Evolutionary conservation across 2,888 invertebrate species (phyloP).

Genomic region (Chydorus sphaericus): DNA sequence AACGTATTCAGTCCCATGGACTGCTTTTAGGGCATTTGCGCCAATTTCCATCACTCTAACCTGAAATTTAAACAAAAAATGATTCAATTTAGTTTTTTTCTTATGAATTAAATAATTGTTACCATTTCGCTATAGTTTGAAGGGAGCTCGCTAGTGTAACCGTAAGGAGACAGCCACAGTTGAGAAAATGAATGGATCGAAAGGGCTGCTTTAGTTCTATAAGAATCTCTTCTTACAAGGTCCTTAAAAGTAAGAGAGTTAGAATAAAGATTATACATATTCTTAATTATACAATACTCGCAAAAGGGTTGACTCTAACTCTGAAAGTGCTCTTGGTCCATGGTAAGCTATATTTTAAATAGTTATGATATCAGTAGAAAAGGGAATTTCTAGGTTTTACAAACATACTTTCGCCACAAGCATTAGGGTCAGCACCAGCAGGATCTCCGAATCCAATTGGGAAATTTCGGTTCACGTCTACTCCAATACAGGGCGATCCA

Average conservation of each 20-base stretch:
- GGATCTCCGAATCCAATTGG: slow-evolving; percentile 22
- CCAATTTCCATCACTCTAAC: slow-evolving; percentile 1
- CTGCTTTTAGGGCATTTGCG: slow-evolving; percentile 13
- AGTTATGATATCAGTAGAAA: background rate
- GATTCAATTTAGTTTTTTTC: background rate
- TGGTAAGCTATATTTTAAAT: slow-evolving; percentile 10
- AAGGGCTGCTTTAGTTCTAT: slow-evolving; percentile 26
- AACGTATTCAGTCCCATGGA: slow-evolving; percentile 18
- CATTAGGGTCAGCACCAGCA: slow-evolving; percentile 25
- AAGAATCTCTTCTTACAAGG: background rate
- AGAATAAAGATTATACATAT: background rate
- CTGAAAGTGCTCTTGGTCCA: slow-evolving; percentile 18
- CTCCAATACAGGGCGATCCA: slow-evolving; percentile 20
- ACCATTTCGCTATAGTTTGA: slow-evolving; percentile 24
- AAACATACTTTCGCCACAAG: slow-evolving; percentile 23
- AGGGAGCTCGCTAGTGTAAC: slow-evolving; percentile 26
- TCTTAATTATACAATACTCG: background rate
- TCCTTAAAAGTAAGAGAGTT: background rate
- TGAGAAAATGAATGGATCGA: slow-evolving; percentile 32
- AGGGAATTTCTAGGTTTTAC: too few relatives aligned
- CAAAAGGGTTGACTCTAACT: slow-evolving; percentile 16
- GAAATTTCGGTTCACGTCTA: slow-evolving; percentile 24
- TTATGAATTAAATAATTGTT: background rate
- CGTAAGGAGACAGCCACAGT: slow-evolving; percentile 30
- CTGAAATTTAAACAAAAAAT: background rate